Conservation (phyloP, 1,140 invertebrate genomes). For the Uloborus diversus region DNA sequence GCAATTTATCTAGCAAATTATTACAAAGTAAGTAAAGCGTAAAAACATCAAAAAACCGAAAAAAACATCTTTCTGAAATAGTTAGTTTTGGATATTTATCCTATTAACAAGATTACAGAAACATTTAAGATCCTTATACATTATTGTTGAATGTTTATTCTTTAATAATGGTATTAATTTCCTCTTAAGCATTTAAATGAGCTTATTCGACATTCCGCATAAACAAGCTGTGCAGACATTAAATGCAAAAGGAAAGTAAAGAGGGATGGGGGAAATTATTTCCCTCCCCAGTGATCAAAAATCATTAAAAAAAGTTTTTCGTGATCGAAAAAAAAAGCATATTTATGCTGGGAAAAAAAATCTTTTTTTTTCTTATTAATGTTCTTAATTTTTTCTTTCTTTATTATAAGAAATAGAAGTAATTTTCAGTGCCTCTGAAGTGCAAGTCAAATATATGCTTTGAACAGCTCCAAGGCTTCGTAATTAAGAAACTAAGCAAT, state of each 20-base stretch:
- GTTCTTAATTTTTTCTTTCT: not conserved
- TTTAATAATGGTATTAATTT: conserved; percentile 40
- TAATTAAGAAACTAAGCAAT: conserved; percentile 48
- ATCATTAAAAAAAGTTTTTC: not conserved
- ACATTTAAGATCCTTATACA: too few species aligned
- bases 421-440: conserved; percentile 39
- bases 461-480: not conserved
- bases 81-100: too few species aligned
- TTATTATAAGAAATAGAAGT: not conserved
- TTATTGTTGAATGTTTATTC: conserved; percentile 23
- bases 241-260: too few species aligned
- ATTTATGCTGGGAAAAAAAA: not conserved
- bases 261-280: too few species aligned
- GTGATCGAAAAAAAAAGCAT: not conserved
- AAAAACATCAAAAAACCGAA: too few species aligned
- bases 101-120: too few species aligned
- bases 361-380: too few species aligned
- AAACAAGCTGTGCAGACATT: conserved; percentile 2
- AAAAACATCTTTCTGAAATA: too few species aligned
- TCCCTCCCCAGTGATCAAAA: not conserved
- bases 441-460: conserved; percentile 33
- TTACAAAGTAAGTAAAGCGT: too few species aligned
- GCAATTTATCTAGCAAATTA: too few species aligned
- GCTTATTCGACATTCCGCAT: conserved; percentile 1
- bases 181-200: conserved; percentile 28